These are phyloP conservation scores for Enteromius argenteus DNA, from an alignment of 2,797 vertebrate genomes.

Conservation along the genomic window DNA sequence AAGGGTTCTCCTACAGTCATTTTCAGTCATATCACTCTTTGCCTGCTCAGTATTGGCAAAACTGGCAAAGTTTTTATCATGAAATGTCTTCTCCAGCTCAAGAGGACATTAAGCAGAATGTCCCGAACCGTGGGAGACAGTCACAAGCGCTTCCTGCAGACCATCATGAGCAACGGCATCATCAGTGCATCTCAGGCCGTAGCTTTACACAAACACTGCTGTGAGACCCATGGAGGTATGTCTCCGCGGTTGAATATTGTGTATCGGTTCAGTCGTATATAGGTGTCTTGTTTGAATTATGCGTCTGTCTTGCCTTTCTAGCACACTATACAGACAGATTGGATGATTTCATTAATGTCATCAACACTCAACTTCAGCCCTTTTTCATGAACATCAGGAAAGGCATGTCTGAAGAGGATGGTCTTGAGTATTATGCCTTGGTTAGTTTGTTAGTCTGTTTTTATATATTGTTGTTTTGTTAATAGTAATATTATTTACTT, in stretches of 20 bases:
- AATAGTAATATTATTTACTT: background rate
- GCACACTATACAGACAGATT: slow-evolving; percentile 82
- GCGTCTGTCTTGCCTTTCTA: slow-evolving; percentile 60
- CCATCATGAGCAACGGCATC: slow-evolving; percentile 87
- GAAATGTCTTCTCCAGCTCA: background rate
- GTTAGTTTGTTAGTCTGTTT: slow-evolving; percentile 76
- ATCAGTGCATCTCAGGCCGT: slow-evolving; percentile 77
- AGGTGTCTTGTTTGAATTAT: background rate
- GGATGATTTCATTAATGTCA: slow-evolving; percentile 86
- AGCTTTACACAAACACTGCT: slow-evolving; percentile 80
- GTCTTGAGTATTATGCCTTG: slow-evolving; percentile 85
- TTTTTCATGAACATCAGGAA: slow-evolving; percentile 93
- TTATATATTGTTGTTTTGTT: background rate
- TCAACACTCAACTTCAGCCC: slow-evolving; percentile 89
- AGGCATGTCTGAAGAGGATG: slow-evolving; percentile 85
- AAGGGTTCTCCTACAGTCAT: background rate
- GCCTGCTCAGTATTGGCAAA: background rate
- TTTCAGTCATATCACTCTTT: background rate
- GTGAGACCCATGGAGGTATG: slow-evolving; percentile 83
- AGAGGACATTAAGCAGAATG: slow-evolving; percentile 63
- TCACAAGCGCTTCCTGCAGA: slow-evolving; percentile 89
- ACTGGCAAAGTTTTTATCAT: background rate
- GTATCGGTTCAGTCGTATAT: no score
- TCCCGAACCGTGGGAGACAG: slow-evolving; percentile 79
- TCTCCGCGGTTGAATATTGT: background rate